phyloP scores from a whole-genome alignment of 2,888 invertebrate species.

The Coelinius sp. region DNA sequence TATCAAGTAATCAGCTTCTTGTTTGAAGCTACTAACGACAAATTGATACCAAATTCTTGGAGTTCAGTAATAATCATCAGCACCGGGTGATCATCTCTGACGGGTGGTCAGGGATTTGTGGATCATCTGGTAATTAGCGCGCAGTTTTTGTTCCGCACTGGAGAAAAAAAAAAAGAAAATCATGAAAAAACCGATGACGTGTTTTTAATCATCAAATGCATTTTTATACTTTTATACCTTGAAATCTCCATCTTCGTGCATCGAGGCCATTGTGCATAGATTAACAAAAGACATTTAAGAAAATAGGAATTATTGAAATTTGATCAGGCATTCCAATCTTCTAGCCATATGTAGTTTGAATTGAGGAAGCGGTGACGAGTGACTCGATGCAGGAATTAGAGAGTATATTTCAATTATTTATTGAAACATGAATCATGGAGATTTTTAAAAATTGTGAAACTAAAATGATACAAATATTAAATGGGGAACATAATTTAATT shows the following conservation, averaged over 20 bases:
- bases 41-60: not conserved
- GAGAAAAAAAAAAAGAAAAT: constrained; percentile 30
- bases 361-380: constrained; percentile 23
- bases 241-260: constrained; percentile 52
- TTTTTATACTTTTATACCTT: constrained; percentile 58
- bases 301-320: not conserved
- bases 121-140: constrained; percentile 20
- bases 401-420: constrained; percentile 29
- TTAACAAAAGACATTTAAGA: constrained; percentile 3
- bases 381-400: constrained; percentile 49
- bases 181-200: constrained; percentile 51
- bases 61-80: not conserved
- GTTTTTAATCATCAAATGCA: constrained; percentile 59
- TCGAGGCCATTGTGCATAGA: constrained; percentile 46
- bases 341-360: not conserved
- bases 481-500: constrained; percentile 31
- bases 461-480: constrained; percentile 7
- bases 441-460: not conserved
- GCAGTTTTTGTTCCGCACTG: constrained; percentile 33
- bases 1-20: constrained; percentile 47
- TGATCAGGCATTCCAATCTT: constrained; percentile 19
- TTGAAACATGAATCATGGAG: constrained; percentile 6
- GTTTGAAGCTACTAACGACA: not conserved
- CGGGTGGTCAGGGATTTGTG: not conserved
- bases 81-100: not conserved